These are phyloP conservation scores for Melipona bicolor DNA, from an alignment of 2,888 invertebrate genomes.

Conservation along the genomic window DNA sequence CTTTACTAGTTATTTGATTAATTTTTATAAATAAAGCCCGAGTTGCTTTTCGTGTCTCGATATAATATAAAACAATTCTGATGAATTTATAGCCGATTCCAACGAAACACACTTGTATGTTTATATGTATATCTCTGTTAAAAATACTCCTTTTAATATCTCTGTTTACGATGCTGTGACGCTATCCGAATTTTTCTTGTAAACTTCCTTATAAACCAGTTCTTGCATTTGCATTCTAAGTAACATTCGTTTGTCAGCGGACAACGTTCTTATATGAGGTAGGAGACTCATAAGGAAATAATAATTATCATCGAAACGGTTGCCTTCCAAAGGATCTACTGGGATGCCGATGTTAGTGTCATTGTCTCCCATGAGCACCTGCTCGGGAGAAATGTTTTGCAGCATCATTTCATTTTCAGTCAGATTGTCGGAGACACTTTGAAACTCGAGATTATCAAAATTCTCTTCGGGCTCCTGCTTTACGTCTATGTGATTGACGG, in stretches of 20 bases:
- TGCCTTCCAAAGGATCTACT: conserved; percentile 75
- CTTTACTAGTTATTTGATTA: background rate
- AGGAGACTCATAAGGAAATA: conserved; percentile 83
- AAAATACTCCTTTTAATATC: conserved; percentile 26
- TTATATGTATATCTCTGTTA: conserved; percentile 26
- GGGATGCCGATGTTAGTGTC: conserved; percentile 73
- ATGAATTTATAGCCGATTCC: background rate
- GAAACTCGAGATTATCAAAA: conserved; percentile 76
- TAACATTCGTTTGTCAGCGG: conserved; percentile 81
- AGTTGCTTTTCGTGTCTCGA: background rate
- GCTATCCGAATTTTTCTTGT: conserved; percentile 72
- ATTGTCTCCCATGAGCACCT: conserved; percentile 76
- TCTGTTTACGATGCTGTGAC: conserved; percentile 50
- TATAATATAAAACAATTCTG: background rate
- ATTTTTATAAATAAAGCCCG: conserved; percentile 8
- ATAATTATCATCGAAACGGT: conserved; percentile 82
- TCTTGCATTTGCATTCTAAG: conserved; percentile 83
- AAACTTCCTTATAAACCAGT: conserved; percentile 81
- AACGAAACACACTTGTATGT: background rate
- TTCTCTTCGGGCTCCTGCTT: conserved; percentile 78
- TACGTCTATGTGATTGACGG: conserved; percentile 70
- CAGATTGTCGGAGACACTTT: conserved; percentile 72
- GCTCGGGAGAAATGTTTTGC: conserved; percentile 79
- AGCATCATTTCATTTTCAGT: conserved; percentile 79
- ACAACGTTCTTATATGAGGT: conserved; percentile 80